Base-by-base conservation (phyloP, 1,140 invertebrate genomes). In the Hetaerina americana region DNA sequence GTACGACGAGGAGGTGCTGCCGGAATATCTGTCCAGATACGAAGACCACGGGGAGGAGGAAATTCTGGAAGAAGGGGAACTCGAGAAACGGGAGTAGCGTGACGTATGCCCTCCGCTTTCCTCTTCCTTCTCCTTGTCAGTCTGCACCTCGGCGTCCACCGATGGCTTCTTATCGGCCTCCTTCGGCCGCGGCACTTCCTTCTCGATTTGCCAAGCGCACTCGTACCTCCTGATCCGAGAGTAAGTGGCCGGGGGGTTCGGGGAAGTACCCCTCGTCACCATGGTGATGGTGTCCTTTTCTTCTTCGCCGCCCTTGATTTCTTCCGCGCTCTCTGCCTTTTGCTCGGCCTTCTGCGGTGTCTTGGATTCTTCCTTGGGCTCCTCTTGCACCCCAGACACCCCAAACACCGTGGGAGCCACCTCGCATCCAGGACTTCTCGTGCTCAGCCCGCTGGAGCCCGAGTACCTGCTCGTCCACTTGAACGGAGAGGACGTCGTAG, bases 261-360 rank as follows among this genome's bases (percentile, higher is more conserved):
- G 91, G 8, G 90, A 92, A 0, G 91, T 93, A 40, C 87, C 87
- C 74, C 91, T 82, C 0, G 89, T 91, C 0, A 90, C 82, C 24
- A 92, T 85, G 5, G 83, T 84, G 5, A 92, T 76, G 0, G 84
- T 85, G 27, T 84, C 78, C 68, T 83, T 80, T 15, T 82, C 82
- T 0, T 72, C 72, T 15, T 78, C 76, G 72, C 80, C 69, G 73
- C 40, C 69, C 3, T 75, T 73, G 1, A 5, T 49, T 5, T 77
- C 68, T 12, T 67, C 25, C 12, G 75, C 73, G 2, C 22, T 72
- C 71, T 27, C 26, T 26, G 71, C 70, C 40, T 57, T 25, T 24
- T 29, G 25, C 12, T 74, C 29, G 24, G 73, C 66, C 40, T 68
- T 8, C 8, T 57, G 26, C 22, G 40, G 69, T 68, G 66, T 27